Evolutionary conservation across 2,888 invertebrate genomes (phyloP).

Genomic region (Sussaba pulchella): DNA sequence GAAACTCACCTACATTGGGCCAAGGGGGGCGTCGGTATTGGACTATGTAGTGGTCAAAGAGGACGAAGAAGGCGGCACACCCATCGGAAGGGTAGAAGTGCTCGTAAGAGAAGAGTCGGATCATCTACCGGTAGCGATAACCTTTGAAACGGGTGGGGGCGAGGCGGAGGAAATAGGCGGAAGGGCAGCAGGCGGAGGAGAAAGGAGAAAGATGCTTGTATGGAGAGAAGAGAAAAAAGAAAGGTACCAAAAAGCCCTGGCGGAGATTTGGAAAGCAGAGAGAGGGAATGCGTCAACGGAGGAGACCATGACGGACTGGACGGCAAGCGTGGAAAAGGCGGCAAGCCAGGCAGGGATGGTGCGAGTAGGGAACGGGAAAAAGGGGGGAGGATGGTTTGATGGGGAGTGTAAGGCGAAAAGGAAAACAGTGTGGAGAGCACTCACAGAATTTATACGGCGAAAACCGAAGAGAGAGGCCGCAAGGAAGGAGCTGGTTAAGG

Average conservation of each 20-base stretch:
- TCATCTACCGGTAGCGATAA: not conserved
- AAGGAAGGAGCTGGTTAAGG: not conserved
- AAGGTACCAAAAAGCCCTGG: not conserved
- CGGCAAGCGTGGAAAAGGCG: not conserved
- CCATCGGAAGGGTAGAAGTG: not conserved
- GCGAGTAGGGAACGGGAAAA: not conserved
- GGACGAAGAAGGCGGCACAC: not conserved
- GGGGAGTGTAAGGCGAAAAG: constrained; percentile 8
- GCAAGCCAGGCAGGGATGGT: constrained; percentile 4
- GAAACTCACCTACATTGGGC: not conserved
- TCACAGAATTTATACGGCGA: not conserved
- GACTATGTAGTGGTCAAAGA: not conserved
- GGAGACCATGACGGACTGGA: not conserved
- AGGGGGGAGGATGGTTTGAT: not conserved
- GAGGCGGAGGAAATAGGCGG: not conserved
- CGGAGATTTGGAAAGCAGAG: not conserved
- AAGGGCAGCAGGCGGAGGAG: not conserved
- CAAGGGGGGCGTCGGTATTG: constrained; percentile 9
- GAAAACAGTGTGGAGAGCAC: not conserved
- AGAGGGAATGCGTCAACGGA: not conserved
- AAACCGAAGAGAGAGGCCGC: not conserved
- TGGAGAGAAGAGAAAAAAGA: not conserved
- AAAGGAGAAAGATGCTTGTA: no score
- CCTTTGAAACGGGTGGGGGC: not conserved
- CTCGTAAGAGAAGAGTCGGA: not conserved